These are phyloP conservation scores for Gopherus flavomarginatus DNA, from an alignment of 2,113 vertebrate species.

Conservation along the genomic window DNA sequence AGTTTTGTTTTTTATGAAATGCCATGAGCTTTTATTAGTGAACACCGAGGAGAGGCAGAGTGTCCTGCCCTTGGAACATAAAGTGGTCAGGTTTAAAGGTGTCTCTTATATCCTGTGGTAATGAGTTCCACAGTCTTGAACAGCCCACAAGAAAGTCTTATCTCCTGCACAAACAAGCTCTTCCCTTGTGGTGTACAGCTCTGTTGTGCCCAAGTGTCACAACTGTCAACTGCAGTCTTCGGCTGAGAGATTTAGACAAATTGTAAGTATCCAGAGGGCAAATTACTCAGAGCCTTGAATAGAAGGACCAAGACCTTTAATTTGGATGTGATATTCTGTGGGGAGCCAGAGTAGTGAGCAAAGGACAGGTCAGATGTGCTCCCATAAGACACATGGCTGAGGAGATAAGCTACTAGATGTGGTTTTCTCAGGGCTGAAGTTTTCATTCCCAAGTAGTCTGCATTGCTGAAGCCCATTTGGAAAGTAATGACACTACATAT, in stretches of 20 bases:
- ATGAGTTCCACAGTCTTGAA: background rate
- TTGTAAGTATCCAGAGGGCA: background rate
- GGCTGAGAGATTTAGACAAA: background rate
- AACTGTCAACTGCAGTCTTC: background rate
- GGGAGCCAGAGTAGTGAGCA: background rate
- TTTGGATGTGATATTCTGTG: background rate
- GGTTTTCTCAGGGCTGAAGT: background rate
- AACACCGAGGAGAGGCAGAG: background rate
- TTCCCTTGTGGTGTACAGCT: background rate
- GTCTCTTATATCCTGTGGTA: background rate
- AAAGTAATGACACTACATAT: background rate
- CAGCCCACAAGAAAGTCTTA: background rate
- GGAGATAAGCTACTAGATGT: background rate
- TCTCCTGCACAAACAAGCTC: background rate
- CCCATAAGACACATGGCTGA: background rate
- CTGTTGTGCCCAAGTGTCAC: background rate
- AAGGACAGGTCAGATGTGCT: accelerated
- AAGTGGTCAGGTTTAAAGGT: background rate
- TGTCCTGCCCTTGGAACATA: background rate
- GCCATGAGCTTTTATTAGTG: background rate
- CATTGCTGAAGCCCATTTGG: background rate
- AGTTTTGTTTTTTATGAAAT: background rate
- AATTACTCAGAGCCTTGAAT: background rate
- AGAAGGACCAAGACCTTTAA: background rate
- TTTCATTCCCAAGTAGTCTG: background rate